A percentile compares a stretch with the other conserved stretches of the same genome.
Evolutionary conservation across 2,113 vertebrate genomes (phyloP).

Genomic region (Alethe castanea): DNA sequence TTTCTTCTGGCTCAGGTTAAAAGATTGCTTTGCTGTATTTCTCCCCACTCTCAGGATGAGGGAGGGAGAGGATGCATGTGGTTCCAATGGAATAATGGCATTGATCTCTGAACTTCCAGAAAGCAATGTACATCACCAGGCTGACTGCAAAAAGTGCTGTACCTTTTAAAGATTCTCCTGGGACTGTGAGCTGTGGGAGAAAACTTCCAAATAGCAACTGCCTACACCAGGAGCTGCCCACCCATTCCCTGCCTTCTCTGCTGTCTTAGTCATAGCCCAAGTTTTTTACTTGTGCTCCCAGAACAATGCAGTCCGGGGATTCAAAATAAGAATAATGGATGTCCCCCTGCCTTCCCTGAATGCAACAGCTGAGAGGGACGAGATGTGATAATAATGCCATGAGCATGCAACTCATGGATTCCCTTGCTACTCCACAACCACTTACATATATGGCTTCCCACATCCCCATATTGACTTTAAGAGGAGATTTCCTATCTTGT

Average conservation of each 20-base stretch:
- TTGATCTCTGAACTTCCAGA: not conserved
- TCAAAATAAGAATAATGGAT: not conserved
- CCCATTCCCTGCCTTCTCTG: not conserved
- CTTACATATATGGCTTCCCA: not conserved
- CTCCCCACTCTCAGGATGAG: not conserved
- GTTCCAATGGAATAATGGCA: not conserved
- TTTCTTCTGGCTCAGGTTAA: not conserved
- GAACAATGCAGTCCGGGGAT: not conserved
- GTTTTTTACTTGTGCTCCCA: not conserved
- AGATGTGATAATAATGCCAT: not conserved
- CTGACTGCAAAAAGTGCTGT: not conserved
- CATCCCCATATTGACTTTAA: not conserved
- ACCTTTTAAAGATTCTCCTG: not conserved
- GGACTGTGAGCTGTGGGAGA: not conserved
- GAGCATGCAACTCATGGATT: not conserved
- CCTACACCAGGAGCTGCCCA: not conserved
- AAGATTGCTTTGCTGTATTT: not conserved
- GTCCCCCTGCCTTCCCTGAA: not conserved
- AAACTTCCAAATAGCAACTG: not conserved
- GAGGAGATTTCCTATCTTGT: not conserved
- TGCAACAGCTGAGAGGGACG: not conserved
- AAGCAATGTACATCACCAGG: not conserved
- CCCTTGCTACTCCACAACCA: not conserved
- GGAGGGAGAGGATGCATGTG: not conserved
- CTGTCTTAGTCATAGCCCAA: not conserved